Evolutionary conservation across 2,113 vertebrate genomes (phyloP).

Genomic region (Cyanoliseus patagonus): DNA sequence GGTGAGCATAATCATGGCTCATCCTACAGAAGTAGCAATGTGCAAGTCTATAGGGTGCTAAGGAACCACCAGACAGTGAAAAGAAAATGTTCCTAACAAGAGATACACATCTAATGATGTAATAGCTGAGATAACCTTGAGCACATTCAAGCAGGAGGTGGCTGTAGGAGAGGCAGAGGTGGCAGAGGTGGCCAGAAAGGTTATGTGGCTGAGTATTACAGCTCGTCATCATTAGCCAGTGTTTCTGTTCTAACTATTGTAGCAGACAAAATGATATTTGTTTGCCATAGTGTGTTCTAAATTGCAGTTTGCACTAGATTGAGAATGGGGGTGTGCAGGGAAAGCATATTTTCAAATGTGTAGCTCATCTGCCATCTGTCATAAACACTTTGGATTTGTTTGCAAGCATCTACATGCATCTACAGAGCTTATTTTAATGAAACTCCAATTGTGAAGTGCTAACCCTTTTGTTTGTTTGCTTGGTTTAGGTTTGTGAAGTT

Average conservation of each 20-base stretch:
- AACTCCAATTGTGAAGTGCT: neutral
- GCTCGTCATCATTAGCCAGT: neutral
- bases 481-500: slow-evolving; percentile 97
- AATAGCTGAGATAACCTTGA: neutral
- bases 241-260: neutral
- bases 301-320: neutral
- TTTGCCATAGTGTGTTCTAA: neutral
- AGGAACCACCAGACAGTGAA: neutral
- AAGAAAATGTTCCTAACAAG: neutral
- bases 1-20: neutral
- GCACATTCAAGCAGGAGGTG: neutral
- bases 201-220: neutral
- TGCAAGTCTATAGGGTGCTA: neutral
- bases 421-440: neutral
- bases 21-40: neutral
- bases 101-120: neutral
- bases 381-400: neutral
- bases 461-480: neutral
- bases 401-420: neutral
- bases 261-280: neutral
- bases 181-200: neutral
- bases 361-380: neutral
- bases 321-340: neutral
- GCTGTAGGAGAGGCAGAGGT: neutral
- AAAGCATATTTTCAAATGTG: neutral